Conservation (phyloP, 2,113 vertebrate genomes). For the Odocoileus virginianus region DNA sequence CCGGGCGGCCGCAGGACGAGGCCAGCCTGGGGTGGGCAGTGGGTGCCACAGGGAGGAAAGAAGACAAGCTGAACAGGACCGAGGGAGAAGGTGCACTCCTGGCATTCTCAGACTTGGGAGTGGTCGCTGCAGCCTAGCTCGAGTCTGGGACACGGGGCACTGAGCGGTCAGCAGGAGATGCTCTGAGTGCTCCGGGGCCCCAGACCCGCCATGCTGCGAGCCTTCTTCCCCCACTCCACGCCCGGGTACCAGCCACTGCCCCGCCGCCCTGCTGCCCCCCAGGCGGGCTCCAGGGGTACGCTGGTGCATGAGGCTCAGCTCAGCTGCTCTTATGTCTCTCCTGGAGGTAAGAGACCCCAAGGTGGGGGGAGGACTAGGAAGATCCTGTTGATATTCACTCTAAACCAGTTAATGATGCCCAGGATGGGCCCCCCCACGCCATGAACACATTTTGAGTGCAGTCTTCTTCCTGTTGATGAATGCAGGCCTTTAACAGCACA, state of each 20-base stretch:
- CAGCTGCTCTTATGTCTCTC: slow-evolving; percentile 86
- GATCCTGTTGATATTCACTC: neutral
- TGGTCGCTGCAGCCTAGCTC: neutral
- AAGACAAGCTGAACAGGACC: slow-evolving; percentile 42
- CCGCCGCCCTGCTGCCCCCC: slow-evolving; percentile 82
- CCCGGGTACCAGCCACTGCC: slow-evolving; percentile 83
- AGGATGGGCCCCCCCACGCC: neutral
- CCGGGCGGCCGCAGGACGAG: neutral
- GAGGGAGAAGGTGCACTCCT: slow-evolving; percentile 32
- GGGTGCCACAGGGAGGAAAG: slow-evolving; percentile 41
- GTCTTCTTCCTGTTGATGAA: neutral
- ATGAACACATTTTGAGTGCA: neutral
- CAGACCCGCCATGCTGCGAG: slow-evolving; percentile 78
- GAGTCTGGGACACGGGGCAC: neutral
- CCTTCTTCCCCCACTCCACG: slow-evolving; percentile 74
- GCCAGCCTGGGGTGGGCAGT: neutral
- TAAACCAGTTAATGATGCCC: neutral
- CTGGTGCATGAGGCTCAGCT: slow-evolving; percentile 91
- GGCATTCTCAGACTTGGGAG: neutral
- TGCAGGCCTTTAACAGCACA: neutral
- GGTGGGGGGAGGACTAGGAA: neutral
- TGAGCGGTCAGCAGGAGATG: neutral
- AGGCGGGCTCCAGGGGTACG: slow-evolving; percentile 88
- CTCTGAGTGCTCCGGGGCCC: neutral
- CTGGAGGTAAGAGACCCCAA: slow-evolving; percentile 89